Percentiles rank a stretch among this genome's conserved stretches.
Conservation (phyloP, 2,113 vertebrate genomes). For the Pseudorhombus dupliciocellatus region DNA sequence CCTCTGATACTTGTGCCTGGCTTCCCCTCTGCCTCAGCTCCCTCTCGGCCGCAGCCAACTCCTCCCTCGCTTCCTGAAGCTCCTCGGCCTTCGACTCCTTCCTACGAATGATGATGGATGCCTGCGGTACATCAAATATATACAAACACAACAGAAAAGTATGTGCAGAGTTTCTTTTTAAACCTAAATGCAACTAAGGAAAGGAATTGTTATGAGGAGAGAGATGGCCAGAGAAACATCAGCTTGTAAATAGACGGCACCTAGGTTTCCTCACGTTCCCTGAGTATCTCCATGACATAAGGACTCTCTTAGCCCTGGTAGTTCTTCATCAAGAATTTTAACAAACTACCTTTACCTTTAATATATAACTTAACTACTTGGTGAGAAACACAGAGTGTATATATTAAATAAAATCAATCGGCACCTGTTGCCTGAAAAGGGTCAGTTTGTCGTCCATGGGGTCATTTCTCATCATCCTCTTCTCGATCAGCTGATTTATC, state of each 20-base stretch:
- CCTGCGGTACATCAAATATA: constrained; percentile 75
- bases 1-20: constrained; percentile 82
- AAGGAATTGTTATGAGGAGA: background rate
- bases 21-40: constrained; percentile 85
- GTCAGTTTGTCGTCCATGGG: constrained; percentile 92
- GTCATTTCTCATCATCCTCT: constrained; percentile 92
- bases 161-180: background rate
- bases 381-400: too few species aligned
- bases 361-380: too few species aligned
- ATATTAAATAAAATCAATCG: constrained; percentile 5
- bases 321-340: background rate
- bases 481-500: constrained; percentile 93
- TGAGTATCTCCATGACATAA: background rate
- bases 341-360: background rate
- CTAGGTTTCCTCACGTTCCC: background rate
- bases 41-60: constrained; percentile 83
- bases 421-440: constrained; percentile 95
- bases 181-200: background rate
- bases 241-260: background rate
- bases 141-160: constrained; percentile 14
- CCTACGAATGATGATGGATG: constrained; percentile 91
- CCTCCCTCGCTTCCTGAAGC: constrained; percentile 92
- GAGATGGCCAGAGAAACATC: background rate
- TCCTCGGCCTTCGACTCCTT: constrained; percentile 95
- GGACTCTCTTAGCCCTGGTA: background rate